Percentiles rank a stretch among this genome's conserved stretches.
These are phyloP conservation scores for Hippasteria phrygiana DNA, from an alignment of 53 echinoderm and acorn worm species.

Conservation along the genomic window DNA sequence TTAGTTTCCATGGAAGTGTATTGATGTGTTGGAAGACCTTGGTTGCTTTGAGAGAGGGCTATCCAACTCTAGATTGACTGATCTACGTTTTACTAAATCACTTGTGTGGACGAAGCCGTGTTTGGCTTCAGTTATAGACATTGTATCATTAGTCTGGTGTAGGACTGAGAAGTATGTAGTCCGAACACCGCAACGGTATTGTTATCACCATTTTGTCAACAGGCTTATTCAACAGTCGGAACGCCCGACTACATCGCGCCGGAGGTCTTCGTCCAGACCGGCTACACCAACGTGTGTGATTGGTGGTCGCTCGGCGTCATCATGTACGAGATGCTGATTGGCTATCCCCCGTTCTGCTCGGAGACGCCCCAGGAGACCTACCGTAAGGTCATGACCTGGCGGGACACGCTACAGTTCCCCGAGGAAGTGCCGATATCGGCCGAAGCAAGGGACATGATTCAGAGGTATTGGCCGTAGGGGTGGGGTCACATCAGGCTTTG, in stretches of 20 bases:
- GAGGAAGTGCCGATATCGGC: conserved; percentile 90
- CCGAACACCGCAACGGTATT: neutral
- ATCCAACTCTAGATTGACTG: no score
- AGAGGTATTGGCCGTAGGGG: conserved; percentile 82
- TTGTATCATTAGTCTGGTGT: no score
- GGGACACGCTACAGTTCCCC: conserved; percentile 93
- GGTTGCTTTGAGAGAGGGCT: no score
- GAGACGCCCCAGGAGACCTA: conserved; percentile 99
- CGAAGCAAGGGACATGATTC: conserved; percentile 83
- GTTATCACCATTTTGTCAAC: neutral
- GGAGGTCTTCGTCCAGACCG: conserved; percentile 96
- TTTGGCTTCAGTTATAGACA: no score
- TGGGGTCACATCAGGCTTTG: no score
- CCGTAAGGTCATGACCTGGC: conserved; percentile 98
- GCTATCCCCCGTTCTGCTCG: conserved; percentile 99
- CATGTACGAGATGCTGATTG: conserved; percentile 99
- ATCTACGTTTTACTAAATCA: no score
- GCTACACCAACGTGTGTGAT: conserved; percentile 94
- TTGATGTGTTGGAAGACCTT: no score
- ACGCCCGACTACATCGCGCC: conserved; percentile 99
- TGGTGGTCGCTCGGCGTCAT: conserved; percentile 99
- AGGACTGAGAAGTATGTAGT: no score
- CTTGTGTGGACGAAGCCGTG: no score
- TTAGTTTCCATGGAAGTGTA: no score
- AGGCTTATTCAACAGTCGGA: conserved; percentile 99